phyloP scores from a whole-genome alignment of 2,113 vertebrate species.

The Datnioides undecimradiatus region DNA sequence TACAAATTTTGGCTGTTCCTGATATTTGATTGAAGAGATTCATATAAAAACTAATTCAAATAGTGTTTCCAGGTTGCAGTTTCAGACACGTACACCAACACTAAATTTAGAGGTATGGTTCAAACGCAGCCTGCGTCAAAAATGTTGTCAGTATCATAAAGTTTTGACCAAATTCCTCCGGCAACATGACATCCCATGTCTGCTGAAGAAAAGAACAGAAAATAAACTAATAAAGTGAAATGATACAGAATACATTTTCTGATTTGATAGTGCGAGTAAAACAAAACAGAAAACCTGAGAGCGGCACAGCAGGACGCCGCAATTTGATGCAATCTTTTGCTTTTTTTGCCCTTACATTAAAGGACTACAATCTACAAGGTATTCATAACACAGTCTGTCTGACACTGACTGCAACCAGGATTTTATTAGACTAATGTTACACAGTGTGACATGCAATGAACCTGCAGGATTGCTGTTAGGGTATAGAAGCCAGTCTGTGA shows the following conservation, averaged over 20 bases:
- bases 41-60: not conserved
- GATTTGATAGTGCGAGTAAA: not conserved
- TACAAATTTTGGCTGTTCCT: not conserved
- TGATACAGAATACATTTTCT: not conserved
- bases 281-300: not conserved
- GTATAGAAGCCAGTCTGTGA: not conserved
- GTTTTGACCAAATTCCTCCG: not conserved
- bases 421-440: slow-evolving; percentile 5
- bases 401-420: too few relatives aligned
- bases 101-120: not conserved
- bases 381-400: slow-evolving; percentile 1
- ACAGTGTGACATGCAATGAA: slow-evolving; percentile 3
- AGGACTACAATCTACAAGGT: not conserved
- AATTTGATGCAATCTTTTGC: not conserved
- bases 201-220: not conserved
- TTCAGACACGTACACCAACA: not conserved
- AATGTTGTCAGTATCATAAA: not conserved
- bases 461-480: slow-evolving; percentile 20
- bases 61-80: not conserved
- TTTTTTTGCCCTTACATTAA: not conserved
- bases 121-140: not conserved
- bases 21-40: not conserved
- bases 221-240: not conserved
- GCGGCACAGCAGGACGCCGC: too few relatives aligned
- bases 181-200: not conserved